phyloP scores from a whole-genome alignment of 2,797 vertebrate genomes.

The Rhinichthys osculus region DNA sequence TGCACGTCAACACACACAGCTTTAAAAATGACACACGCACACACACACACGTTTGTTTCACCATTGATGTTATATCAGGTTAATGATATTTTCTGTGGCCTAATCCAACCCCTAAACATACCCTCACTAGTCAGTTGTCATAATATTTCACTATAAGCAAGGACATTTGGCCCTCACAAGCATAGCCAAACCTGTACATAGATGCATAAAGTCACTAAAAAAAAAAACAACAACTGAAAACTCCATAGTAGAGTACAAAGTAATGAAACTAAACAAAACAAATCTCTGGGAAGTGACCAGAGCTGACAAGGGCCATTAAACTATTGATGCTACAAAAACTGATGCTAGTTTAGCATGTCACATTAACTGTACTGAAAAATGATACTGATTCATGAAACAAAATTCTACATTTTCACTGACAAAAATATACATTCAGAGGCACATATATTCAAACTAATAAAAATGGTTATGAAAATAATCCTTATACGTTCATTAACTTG shows the following conservation, averaged over 20 bases:
- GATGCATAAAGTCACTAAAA: conserved; percentile 59
- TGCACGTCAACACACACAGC: conserved; percentile 25
- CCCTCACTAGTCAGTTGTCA: not conserved
- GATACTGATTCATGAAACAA: not conserved
- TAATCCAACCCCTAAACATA: not conserved
- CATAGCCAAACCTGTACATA: conserved; percentile 1
- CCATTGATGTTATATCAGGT: not conserved
- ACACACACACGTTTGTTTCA: conserved; percentile 40
- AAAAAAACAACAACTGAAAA: conserved; percentile 39
- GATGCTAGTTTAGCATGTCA: conserved; percentile 2
- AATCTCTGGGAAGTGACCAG: conserved; percentile 49
- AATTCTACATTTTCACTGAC: not conserved
- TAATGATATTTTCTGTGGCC: not conserved
- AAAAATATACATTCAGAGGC: conserved; percentile 7
- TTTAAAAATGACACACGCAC: conserved; percentile 34
- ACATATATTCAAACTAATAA: conserved; percentile 64
- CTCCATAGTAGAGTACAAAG: not conserved
- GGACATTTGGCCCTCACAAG: not conserved
- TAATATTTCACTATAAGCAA: not conserved
- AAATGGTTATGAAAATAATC: not conserved
- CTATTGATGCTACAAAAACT: not conserved
- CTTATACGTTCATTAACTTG: conserved; percentile 54
- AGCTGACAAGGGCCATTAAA: conserved; percentile 30
- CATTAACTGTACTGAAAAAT: not conserved
- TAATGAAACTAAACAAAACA: not conserved